Base-by-base conservation (phyloP, 2,113 vertebrate genomes). In the Hemibagrus wyckioides region DNA sequence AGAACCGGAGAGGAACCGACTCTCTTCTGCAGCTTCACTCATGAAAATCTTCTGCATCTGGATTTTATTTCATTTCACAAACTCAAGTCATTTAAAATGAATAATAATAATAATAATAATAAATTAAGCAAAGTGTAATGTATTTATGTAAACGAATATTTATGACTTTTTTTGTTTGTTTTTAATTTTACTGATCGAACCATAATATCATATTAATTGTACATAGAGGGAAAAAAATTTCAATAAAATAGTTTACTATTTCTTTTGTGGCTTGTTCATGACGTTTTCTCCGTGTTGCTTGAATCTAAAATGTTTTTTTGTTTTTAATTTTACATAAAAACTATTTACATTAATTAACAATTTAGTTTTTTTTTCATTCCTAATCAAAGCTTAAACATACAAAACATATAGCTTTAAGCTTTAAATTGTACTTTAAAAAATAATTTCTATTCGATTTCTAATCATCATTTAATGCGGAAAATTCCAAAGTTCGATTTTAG, bases 171-270 rank as follows among this genome's bases (percentile, higher is more conserved):
- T 84, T 90, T 69, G 50, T 48, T 48, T 48, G 44, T 48, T 48
- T 90, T 90, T 69, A 89, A 86, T 90, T 88, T 83, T 33, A 54
- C 50, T 91, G 89, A 59, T 91, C 44, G 69, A 86, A 63, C 83
- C 54, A 90, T 90, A 19, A 90, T 88, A 85, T 61, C 73, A 90
- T 90, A 89, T 90, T 92, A 90, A 96, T 94, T 98, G 97, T 97
- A 97, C 95, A 97, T 95, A 98, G 95, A 93, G 95, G 93, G 92
- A 95, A 94, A 88, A 90, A 90, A 81, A 90, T 92, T 94, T 96
- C 93, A 96, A 96, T 96, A 97, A 96, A 96, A 94, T 94, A 96
- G 94, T 96, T 96, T 96, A 94, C 92, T 95, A 94, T 96, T 96
- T 96, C 91, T 92, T 94, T 92, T 86, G 92, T 94, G 93, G 90